Percentiles rank a stretch among this genome's conserved stretches.
Conservation (phyloP, 2,113 vertebrate genomes). For the Oreochromis niloticus region DNA sequence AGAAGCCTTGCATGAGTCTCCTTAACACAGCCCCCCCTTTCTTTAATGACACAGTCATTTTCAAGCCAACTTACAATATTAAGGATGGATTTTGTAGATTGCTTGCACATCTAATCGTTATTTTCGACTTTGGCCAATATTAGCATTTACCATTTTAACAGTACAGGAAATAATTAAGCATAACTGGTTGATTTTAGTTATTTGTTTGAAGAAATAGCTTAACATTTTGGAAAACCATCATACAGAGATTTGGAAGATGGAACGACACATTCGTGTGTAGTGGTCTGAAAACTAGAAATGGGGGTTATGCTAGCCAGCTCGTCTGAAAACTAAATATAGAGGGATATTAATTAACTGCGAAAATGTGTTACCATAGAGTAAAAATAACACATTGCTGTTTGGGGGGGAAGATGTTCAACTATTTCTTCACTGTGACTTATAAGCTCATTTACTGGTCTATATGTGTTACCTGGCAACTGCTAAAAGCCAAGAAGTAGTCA, state of each 20-base stretch:
- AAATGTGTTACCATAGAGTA: neutral
- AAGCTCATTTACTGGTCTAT: neutral
- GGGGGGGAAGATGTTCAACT: neutral
- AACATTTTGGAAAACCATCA: neutral
- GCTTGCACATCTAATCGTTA: neutral
- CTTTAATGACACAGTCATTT: neutral
- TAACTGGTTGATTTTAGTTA: neutral
- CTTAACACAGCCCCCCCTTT: neutral
- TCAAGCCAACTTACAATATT: neutral
- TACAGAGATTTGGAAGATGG: neutral
- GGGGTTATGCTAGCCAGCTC: neutral
- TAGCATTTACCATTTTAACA: neutral
- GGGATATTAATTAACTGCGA: neutral
- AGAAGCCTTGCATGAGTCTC: neutral
- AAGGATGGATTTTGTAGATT: neutral
- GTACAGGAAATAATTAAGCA: neutral
- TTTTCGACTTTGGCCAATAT: neutral
- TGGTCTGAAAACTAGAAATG: neutral
- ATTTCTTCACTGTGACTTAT: neutral
- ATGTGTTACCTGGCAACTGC: slow-evolving; percentile 1
- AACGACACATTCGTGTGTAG: neutral
- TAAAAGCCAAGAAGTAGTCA: neutral
- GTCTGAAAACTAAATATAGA: neutral
- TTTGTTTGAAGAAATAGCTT: neutral
- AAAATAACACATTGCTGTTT: neutral